These are phyloP conservation scores for Philopedon plagiatum DNA, from an alignment of 2,888 invertebrate genomes.

Conservation along the genomic window DNA sequence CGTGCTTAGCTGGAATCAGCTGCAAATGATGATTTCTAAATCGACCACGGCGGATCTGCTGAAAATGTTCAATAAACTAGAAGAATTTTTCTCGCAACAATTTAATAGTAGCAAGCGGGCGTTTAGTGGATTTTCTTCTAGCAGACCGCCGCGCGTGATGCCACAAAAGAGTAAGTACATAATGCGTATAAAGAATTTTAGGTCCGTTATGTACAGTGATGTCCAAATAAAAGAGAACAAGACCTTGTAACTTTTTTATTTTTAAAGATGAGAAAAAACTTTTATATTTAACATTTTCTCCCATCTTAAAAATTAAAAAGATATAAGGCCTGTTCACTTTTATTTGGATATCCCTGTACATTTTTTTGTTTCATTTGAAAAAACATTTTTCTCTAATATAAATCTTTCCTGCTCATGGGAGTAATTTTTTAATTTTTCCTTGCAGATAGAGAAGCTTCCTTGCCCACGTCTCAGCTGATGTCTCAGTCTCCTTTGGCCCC, in stretches of 20 bases:
- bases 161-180: slow-evolving; percentile 64
- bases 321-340: no score
- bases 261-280: no score
- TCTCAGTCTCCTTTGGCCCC: slow-evolving; percentile 20
- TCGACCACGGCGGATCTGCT: slow-evolving; percentile 97
- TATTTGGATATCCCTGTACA: background rate
- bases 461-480: slow-evolving; percentile 26
- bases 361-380: no score
- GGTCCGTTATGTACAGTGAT: no score
- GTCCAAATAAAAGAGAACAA: no score
- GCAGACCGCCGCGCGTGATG: slow-evolving; percentile 61
- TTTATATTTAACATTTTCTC: no score
- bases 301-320: no score
- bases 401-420: no score
- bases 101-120: slow-evolving; percentile 96
- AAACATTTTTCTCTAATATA: background rate
- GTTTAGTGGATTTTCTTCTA: slow-evolving; percentile 71
- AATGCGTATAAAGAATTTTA: background rate
- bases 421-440: background rate
- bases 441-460: slow-evolving; percentile 47
- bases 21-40: slow-evolving; percentile 97
- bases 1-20: slow-evolving; percentile 93
- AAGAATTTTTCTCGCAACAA: slow-evolving; percentile 98
- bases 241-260: no score
- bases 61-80: slow-evolving; percentile 96